A percentile compares a stretch with the other conserved stretches of the same genome.
Evolutionary conservation across 2,797 vertebrate genomes (phyloP).

Genomic region (Bufotes viridis): DNA sequence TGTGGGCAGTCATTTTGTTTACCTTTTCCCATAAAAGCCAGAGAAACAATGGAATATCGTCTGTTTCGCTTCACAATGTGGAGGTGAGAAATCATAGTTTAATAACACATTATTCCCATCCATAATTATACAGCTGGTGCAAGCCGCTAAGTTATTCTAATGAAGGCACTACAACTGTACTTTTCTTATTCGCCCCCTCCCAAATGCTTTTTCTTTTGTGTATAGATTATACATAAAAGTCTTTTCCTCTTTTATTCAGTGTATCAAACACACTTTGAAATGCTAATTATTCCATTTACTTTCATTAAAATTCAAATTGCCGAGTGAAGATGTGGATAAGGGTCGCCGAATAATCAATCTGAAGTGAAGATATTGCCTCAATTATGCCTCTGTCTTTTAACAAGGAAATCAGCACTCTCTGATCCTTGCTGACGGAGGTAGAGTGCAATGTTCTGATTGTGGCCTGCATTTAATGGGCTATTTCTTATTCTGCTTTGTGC

Average conservation of each 20-base stretch:
- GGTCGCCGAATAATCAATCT: slow-evolving; percentile 80
- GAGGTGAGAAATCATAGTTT: slow-evolving; percentile 69
- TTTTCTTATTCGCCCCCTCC: slow-evolving; percentile 65
- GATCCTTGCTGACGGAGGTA: slow-evolving; percentile 67
- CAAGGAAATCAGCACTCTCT: slow-evolving; percentile 75
- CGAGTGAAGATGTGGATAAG: slow-evolving; percentile 80
- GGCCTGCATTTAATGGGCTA: slow-evolving; percentile 74
- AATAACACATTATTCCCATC: slow-evolving; percentile 68
- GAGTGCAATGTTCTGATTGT: slow-evolving; percentile 69
- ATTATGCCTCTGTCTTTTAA: slow-evolving; percentile 77
- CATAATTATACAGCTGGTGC: slow-evolving; percentile 72
- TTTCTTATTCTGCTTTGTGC: slow-evolving; percentile 73
- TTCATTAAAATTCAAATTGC: slow-evolving; percentile 86
- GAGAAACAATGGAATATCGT: slow-evolving; percentile 53
- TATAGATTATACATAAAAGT: slow-evolving; percentile 77
- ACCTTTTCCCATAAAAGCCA: slow-evolving; percentile 58
- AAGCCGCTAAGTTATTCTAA: slow-evolving; percentile 70
- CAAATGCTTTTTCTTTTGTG: slow-evolving; percentile 76
- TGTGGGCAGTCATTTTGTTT: slow-evolving; percentile 65
- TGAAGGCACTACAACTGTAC: slow-evolving; percentile 68
- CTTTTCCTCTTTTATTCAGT: slow-evolving; percentile 71
- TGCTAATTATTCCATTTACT: slow-evolving; percentile 85
- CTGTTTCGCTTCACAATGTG: slow-evolving; percentile 66
- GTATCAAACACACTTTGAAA: slow-evolving; percentile 83
- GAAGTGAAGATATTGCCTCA: slow-evolving; percentile 80